Conservation (phyloP, 2,113 vertebrate genomes). For the Fregetta grallaria region DNA sequence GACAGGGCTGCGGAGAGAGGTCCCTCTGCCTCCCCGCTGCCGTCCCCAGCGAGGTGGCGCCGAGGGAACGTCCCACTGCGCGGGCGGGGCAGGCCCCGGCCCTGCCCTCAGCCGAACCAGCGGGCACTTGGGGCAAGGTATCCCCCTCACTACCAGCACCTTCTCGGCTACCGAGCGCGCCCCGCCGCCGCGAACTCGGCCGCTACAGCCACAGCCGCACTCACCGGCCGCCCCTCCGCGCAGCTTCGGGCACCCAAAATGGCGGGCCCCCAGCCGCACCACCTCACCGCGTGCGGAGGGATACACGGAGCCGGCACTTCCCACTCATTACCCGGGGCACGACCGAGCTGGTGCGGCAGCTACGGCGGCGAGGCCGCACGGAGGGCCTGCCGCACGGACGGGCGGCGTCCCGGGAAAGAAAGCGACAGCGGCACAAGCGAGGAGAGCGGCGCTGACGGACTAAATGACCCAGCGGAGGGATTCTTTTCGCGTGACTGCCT, state of each 20-base stretch:
- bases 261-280: accelerated
- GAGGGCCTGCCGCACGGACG: accelerated
- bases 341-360: not conserved
- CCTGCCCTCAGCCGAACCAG: not conserved
- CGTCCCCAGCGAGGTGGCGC: not conserved
- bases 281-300: not conserved
- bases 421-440: too few species aligned
- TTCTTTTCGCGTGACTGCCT: accelerated
- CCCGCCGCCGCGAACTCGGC: not conserved
- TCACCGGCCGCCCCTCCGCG: accelerated
- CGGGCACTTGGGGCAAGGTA: accelerated
- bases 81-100: not conserved
- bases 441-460: not conserved
- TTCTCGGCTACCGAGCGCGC: too few species aligned
- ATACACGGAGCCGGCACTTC: accelerated
- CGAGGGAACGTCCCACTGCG: not conserved
- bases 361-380: not conserved
- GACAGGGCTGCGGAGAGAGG: too few species aligned
- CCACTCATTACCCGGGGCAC: accelerated
- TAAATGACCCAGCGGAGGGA: not conserved
- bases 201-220: accelerated
- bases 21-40: not conserved
- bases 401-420: too few species aligned
- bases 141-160: not conserved
- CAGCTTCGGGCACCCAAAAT: not conserved